Evolutionary conservation across 2,113 vertebrate species (phyloP), one percentile per base, ranked within the genome.

Genomic region (Sphaerodactylus townsendi): DNA sequence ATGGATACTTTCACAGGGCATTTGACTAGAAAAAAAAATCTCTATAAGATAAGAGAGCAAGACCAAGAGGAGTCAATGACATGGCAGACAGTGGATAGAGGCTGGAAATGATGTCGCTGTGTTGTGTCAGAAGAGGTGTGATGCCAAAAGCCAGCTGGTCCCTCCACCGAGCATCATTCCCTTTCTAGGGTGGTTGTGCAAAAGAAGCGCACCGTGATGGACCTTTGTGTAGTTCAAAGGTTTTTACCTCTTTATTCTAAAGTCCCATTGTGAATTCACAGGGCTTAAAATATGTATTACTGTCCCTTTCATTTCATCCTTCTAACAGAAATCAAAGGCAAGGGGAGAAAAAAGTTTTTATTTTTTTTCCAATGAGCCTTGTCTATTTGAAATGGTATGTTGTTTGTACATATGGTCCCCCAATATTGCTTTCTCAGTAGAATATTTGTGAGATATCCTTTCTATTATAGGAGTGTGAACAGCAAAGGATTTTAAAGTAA

Each of bases 171-270:
- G 88, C 92, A 91, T 95, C 94, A 95, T 96, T 95, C 96, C 93
- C 95, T 95, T 97, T 97, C 95, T 95, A 96, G 97, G 96, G 95
- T 88, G 87, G 96, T 96, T 97, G 96, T 96, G 96, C 97, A 91
- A 96, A 94, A 97, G 96, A 96, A 96, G 95, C 96, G 94, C 94
- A 94, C 21, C 19, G 91, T 96, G 97, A 98, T 97, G 97, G 97
- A 97, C 97, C 97, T 98, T 98, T 98, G 97, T 98, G 97, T 97
- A 98, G 98, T 99, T 99, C 98, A 99, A 99, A 98, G 97, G 97
- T 97, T 97, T 96, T 93, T 97, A 96, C 96, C 96, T 98, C 97
- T 99, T 98, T 98, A 98, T 98, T 98, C 96, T 96, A 96, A 97
- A 98, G 97, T 97, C 96, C 96, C 97, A 97, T 98, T 98, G 97